Evolutionary conservation across 2,797 vertebrate genomes (phyloP).

Genomic region (Sebastes glaucus): DNA sequence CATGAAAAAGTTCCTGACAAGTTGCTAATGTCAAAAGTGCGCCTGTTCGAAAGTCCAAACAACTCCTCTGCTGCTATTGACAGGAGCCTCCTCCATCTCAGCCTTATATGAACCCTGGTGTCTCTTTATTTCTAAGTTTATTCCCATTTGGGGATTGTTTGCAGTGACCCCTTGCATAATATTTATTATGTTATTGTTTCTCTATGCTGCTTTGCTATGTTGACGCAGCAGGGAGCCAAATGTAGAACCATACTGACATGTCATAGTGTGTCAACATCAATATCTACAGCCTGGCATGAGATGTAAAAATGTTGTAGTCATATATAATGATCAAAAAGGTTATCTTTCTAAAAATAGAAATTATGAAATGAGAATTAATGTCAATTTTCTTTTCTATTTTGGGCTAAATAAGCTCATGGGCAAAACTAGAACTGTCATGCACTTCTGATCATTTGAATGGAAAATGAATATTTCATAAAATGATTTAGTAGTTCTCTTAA

Average conservation of each 20-base stretch:
- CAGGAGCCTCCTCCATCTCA: neutral
- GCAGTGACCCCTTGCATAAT: constrained; percentile 18
- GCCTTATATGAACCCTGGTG: constrained; percentile 1
- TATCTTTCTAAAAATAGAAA: constrained; percentile 14
- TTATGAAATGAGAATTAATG: neutral
- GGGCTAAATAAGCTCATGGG: neutral
- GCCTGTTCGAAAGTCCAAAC: constrained; percentile 27
- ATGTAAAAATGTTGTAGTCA: neutral
- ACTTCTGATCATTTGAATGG: too few relatives aligned
- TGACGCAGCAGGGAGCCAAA: constrained; percentile 21
- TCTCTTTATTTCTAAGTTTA: constrained; percentile 28
- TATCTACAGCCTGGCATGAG: neutral
- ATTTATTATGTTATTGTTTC: constrained; percentile 39
- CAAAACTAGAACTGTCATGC: too few relatives aligned
- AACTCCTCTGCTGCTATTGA: neutral
- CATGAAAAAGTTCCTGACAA: constrained; percentile 44
- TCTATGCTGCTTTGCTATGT: constrained; percentile 10
- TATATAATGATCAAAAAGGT: neutral
- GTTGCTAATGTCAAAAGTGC: constrained; percentile 44
- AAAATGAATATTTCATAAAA: too few relatives aligned
- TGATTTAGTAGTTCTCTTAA: too few relatives aligned
- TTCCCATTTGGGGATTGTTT: constrained; percentile 35
- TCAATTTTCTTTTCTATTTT: neutral
- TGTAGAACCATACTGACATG: neutral
- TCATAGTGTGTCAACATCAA: constrained; percentile 8